Evolutionary conservation across 2,797 vertebrate species (phyloP).

Genomic region (Lithobates pipiens): DNA sequence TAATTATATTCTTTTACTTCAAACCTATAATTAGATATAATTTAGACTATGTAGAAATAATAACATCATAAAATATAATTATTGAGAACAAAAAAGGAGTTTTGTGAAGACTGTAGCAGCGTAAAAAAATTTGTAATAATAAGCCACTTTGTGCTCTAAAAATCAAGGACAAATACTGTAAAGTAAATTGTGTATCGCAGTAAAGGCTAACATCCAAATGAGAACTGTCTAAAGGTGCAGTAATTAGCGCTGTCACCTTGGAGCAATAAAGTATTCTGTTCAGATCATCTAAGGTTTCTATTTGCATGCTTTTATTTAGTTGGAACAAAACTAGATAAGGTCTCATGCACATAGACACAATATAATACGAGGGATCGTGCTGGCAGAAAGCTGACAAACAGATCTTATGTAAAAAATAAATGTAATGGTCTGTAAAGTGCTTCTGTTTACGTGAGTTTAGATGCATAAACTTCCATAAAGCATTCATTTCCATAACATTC

Average conservation of each 20-base stretch:
- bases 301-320: too few species aligned
- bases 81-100: neutral
- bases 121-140: neutral
- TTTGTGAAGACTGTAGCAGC: neutral
- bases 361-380: too few species aligned
- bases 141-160: neutral
- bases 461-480: too few species aligned
- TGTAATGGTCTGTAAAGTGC: too few species aligned
- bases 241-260: neutral
- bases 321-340: too few species aligned
- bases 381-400: too few species aligned
- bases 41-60: neutral
- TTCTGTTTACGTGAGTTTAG: too few species aligned
- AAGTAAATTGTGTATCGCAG: neutral
- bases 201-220: neutral
- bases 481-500: too few species aligned
- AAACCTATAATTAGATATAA: slow-evolving; percentile 14
- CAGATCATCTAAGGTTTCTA: neutral
- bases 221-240: neutral
- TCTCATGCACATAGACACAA: too few species aligned
- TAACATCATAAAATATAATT: neutral
- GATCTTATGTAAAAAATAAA: too few species aligned
- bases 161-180: slow-evolving; percentile 1
- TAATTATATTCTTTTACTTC: neutral
- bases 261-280: neutral